These are phyloP conservation scores for Echiichthys vipera DNA, from an alignment of 2,797 vertebrate species.

Conservation along the genomic window DNA sequence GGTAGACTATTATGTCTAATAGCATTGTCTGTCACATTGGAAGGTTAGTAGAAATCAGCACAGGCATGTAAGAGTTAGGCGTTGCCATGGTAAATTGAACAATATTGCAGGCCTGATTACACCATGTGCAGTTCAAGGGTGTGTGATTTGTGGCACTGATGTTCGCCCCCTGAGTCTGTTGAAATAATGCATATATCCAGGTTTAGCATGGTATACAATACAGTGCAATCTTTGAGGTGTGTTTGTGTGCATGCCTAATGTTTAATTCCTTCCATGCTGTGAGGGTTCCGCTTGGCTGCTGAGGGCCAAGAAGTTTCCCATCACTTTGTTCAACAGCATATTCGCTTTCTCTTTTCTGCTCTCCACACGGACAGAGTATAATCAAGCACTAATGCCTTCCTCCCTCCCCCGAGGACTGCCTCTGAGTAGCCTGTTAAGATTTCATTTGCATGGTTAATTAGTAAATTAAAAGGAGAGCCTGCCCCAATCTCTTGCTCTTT, in stretches of 20 bases:
- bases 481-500: slow-evolving; percentile 70
- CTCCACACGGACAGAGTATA: slow-evolving; percentile 80
- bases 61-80: slow-evolving; percentile 32
- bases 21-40: slow-evolving; percentile 45
- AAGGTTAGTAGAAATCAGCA: slow-evolving; percentile 19
- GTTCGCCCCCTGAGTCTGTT: not conserved
- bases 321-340: slow-evolving; percentile 78
- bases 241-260: slow-evolving; percentile 28
- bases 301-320: slow-evolving; percentile 68
- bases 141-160: slow-evolving; percentile 41
- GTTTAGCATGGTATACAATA: slow-evolving; percentile 23
- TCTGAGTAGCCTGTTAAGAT: slow-evolving; percentile 88
- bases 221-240: slow-evolving; percentile 18
- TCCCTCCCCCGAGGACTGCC: slow-evolving; percentile 79
- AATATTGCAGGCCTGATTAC: slow-evolving; percentile 51
- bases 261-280: slow-evolving; percentile 28
- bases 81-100: slow-evolving; percentile 51
- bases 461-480: slow-evolving; percentile 86
- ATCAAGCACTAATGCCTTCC: slow-evolving; percentile 83
- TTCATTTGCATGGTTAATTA: slow-evolving; percentile 91
- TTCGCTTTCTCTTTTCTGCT: slow-evolving; percentile 58
- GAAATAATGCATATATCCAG: slow-evolving; percentile 37
- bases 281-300: slow-evolving; percentile 61
- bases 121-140: slow-evolving; percentile 35
- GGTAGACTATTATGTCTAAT: slow-evolving; percentile 51